Base-by-base conservation (phyloP, 1,140 invertebrate genomes). In the Trichonephila clavata region DNA sequence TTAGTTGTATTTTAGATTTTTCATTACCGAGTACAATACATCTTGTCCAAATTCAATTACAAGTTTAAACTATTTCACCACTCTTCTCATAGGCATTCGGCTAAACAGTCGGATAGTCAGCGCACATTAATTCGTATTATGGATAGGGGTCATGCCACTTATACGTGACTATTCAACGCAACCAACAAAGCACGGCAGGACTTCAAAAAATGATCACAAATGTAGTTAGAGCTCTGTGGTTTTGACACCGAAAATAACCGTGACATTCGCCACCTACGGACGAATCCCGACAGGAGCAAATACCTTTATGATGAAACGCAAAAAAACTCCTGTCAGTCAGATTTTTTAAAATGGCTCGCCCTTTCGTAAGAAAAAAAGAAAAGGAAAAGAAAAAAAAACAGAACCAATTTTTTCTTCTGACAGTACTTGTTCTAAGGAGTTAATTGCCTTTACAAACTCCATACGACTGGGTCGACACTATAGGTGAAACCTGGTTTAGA, bases 391-490 rank as follows among this genome's bases (percentile, higher is more conserved):
- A 21, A 43, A 87, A 39, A 24, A 84, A 24, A 84, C 21, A 24
- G n/a, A 84, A 32, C 83, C 61, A 50, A 89, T 89, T 89, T 57
- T 89, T 43, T 86, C 63, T 81, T 39, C 50, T 93, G 92, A 93
- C 92, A 93, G 84, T 92, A n/a, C 65, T 92, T 59, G 84, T 68
- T 71, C 61, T 63, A 80, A 90, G 57, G 71, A 93, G 92, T 87
- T 93, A 93, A 93, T 93, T 93, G 92, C 92, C 92, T 93, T 88
- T 80, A 63, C 92, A 93, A 93, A 87, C 83, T 93, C 63, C 92
- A 50, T 57, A 24, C 84, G 68, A 61, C 59, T 18, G 43, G 80
- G 80, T 91, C 90, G 80, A 91, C 90, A 91, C 65, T 65, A 89
- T 65, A 65, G 87, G 90, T 91, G 80, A 59, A 84, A 91, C 71